Base-by-base conservation (phyloP, 2,888 invertebrate species). In the Phengaris arion region DNA sequence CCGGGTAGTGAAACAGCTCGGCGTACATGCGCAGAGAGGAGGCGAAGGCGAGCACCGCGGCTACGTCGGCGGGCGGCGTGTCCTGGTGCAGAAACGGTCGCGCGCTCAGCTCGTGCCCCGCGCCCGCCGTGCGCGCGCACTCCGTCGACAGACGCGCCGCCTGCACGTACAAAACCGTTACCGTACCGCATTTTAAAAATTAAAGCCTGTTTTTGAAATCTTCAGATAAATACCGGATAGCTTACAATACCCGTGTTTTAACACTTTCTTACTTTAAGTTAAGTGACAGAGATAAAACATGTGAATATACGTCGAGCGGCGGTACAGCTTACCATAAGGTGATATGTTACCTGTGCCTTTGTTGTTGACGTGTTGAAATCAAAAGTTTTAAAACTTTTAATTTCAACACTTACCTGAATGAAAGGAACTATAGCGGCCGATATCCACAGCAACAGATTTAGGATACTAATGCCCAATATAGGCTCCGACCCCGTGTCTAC, bases 1-100 rank as follows among this genome's bases (percentile, higher is more conserved):
- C 94, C 9, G 97, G 96, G 83, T 96, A 95, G 83, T 95, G 94
- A 85, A 96, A 96, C 2, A 97, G 91, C 85, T 96, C 95, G 3
- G 97, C 97, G 78, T 95, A 95, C 86, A 97, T 95, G 81, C 95
- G 95, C 74, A 97, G 90, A 68, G 96, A 96, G 2, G 96, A 96
- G 0, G 97, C 95, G 86, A 96, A 97, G 79, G 97, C 90, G 51
- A 97, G 93, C 77, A 97, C 95, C 0, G 97, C 95, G 82, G 96
- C 96, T 81, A 97, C 94, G 89, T 97, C 97, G 80, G 95, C 95
- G 74, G 95, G 95, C 0, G 97, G 94, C 9, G 97, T 96, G 82
- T 96, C 95, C 85, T 97, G 96, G 89, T 97, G 97, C 2, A 97
- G 95, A 85, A 96, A 97, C 0, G 97, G 97, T 1, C 97, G 94